These are phyloP conservation scores for Ornithoptera priamus DNA, from an alignment of 2,888 invertebrate species.

Conservation along the genomic window DNA sequence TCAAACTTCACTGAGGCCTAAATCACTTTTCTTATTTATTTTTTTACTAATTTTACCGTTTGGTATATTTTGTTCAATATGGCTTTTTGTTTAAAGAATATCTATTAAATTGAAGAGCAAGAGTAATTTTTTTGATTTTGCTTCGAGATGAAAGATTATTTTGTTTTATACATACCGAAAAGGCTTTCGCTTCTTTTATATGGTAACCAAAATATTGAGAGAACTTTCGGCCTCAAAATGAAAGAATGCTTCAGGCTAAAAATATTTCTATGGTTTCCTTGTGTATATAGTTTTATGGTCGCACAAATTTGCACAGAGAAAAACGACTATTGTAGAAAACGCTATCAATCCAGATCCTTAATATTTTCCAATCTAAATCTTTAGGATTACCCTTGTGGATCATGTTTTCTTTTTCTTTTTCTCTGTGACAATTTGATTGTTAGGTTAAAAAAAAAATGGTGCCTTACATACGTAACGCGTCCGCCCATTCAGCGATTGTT, in stretches of 20 bases:
- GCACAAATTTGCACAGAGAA: not conserved
- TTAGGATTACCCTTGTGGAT: not conserved
- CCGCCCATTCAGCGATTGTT: slow-evolving; percentile 53
- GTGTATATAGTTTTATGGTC: not conserved
- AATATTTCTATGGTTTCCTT: not conserved
- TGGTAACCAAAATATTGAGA: not conserved
- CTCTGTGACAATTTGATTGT: slow-evolving; percentile 9
- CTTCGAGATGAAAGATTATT: too few relatives aligned
- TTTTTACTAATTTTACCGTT: not conserved
- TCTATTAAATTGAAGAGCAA: too few relatives aligned
- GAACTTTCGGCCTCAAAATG: not conserved
- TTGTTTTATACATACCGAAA: not conserved
- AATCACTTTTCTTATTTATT: not conserved
- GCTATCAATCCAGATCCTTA: not conserved
- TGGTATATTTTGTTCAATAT: not conserved
- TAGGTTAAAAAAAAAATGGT: slow-evolving; percentile 44
- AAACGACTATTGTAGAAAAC: not conserved
- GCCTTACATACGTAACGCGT: slow-evolving; percentile 69
- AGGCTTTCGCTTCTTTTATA: not conserved
- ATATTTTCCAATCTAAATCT: not conserved
- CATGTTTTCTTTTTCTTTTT: slow-evolving; percentile 16
- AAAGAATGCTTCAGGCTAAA: too few relatives aligned
- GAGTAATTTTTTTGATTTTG: too few relatives aligned
- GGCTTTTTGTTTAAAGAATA: too few relatives aligned
- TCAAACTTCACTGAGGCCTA: not conserved